Percentiles rank a stretch among this genome's conserved stretches.
Conservation (phyloP, 1,140 invertebrate genomes). For the Thalassaphorura encarpata region DNA sequence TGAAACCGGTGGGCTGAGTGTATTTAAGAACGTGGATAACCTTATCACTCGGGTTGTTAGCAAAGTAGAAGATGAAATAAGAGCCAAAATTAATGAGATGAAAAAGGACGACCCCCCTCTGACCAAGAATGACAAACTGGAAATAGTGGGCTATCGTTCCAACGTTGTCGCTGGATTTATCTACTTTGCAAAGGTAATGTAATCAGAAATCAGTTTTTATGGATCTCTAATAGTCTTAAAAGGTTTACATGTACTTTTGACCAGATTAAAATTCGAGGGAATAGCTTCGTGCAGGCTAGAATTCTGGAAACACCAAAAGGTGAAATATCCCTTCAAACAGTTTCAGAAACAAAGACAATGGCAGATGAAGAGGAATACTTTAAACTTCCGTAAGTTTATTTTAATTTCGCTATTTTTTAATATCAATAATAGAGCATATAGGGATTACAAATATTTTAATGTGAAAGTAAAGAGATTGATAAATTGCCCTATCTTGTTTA, state of each 20-base stretch:
- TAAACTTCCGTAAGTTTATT: no score
- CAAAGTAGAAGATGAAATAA: not conserved
- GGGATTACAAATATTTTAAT: no score
- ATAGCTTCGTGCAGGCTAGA: slow-evolving; percentile 3
- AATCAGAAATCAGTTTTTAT: no score
- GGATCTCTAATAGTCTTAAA: no score
- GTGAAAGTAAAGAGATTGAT: no score
- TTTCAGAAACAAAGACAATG: slow-evolving; percentile 2
- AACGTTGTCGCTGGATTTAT: slow-evolving; percentile 4
- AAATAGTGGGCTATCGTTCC: slow-evolving; percentile 1
- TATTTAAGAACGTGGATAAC: slow-evolving; percentile 1
- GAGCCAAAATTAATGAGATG: not conserved
- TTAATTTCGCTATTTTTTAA: no score
- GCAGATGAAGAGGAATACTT: slow-evolving; percentile 5
- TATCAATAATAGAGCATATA: no score
- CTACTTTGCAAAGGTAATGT: slow-evolving; percentile 6
- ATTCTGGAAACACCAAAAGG: slow-evolving; percentile 3
- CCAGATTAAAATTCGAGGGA: slow-evolving; percentile 10
- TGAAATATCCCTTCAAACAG: slow-evolving; percentile 4
- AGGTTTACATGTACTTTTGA: no score
- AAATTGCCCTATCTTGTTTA: no score
- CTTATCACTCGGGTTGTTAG: not conserved
- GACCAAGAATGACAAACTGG: not conserved
- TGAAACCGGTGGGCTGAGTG: slow-evolving; percentile 2
- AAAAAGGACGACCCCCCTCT: not conserved